phyloP scores from a whole-genome alignment of 2,113 vertebrate genomes.

The Trematomus loennbergii region DNA sequence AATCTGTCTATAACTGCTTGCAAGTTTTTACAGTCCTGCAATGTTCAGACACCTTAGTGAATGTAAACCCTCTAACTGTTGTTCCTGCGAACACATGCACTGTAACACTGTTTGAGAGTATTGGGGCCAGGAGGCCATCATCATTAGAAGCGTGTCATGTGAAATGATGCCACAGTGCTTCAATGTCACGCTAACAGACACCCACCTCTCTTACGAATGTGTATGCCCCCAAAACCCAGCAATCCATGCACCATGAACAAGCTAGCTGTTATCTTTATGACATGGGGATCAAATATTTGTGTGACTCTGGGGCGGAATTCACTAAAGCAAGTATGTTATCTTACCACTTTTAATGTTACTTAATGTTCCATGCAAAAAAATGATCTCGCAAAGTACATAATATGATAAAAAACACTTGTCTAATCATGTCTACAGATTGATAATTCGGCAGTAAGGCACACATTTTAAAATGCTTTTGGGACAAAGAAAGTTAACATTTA shows the following conservation, averaged over 20 bases:
- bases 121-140: conserved; percentile 14
- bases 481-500: no score
- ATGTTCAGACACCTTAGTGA: conserved; percentile 8
- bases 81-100: conserved; percentile 3
- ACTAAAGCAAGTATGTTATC: not conserved
- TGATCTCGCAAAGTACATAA: no score
- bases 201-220: conserved; percentile 3
- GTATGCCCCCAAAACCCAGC: conserved; percentile 31
- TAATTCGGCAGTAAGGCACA: not conserved
- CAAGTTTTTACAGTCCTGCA: no score
- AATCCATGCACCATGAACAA: conserved; percentile 1
- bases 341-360: not conserved
- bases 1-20: conserved; percentile 36
- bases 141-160: conserved; percentile 35
- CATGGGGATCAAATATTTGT: not conserved
- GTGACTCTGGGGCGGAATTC: not conserved
- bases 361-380: not conserved
- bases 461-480: not conserved
- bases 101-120: conserved; percentile 27
- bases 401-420: not conserved
- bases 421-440: not conserved
- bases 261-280: not conserved
- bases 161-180: conserved; percentile 51
- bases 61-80: conserved; percentile 17
- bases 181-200: conserved; percentile 23